These are phyloP conservation scores for Marmota flaviventris DNA, from an alignment of 2,113 vertebrate genomes.

Conservation along the genomic window DNA sequence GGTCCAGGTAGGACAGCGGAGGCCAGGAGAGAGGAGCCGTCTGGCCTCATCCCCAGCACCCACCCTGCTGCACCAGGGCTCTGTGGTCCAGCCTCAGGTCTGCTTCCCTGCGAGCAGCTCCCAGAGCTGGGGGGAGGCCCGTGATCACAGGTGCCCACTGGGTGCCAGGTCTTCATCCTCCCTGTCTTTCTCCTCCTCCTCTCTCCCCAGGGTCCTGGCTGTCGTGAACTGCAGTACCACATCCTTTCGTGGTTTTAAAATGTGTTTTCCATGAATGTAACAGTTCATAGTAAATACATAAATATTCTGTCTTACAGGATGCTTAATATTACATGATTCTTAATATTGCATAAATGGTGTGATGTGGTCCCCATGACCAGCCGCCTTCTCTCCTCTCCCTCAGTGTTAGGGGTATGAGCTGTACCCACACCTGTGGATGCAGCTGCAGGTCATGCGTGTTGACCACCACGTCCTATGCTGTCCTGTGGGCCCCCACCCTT, in stretches of 20 bases:
- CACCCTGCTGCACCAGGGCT: not conserved
- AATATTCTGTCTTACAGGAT: not conserved
- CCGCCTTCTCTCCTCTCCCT: not conserved
- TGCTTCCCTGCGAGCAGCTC: not conserved
- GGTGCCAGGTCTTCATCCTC: fast-evolving
- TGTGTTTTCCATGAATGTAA: not conserved
- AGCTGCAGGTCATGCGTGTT: not conserved
- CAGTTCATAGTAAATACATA: not conserved
- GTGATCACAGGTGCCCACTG: fast-evolving
- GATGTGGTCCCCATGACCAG: fast-evolving
- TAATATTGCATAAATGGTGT: fast-evolving
- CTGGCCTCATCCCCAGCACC: not conserved
- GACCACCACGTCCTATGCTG: fast-evolving
- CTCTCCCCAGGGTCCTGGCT: not conserved
- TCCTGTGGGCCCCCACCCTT: not conserved
- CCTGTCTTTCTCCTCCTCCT: not conserved
- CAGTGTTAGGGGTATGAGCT: not conserved
- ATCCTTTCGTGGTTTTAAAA: not conserved
- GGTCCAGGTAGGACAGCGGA: fast-evolving
- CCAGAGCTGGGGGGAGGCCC: too few species aligned
- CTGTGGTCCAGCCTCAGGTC: not conserved
- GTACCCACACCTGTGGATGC: fast-evolving
- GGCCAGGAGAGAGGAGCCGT: not conserved
- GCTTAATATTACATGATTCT: not conserved
- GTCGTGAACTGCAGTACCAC: fast-evolving